Base-by-base conservation (phyloP, 1,140 invertebrate species). In the Saccostrea glomerata region DNA sequence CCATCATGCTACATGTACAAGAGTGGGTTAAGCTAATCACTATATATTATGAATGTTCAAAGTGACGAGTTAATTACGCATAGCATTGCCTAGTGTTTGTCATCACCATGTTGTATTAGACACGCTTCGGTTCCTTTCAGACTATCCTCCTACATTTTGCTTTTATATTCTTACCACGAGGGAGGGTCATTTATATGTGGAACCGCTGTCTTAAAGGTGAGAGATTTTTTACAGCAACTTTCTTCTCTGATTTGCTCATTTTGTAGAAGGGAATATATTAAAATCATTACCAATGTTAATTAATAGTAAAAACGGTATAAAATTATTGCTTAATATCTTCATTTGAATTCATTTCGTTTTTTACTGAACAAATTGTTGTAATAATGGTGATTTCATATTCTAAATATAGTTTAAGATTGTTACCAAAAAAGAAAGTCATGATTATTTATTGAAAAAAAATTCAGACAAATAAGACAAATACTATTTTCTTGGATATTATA, bases 41-140 rank as follows among this genome's bases (percentile, higher is more conserved):
- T 23, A 66, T 17, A 47, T 66, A 66, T 77, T 77, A 77, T 77
- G 70, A 77, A 77, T 77, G 70, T 77, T 77, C 70, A 77, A 77
- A 77, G 13, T 77, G 70, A 77, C 25, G 70, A 77, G 13, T 77
- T 77, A 77, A 77, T 77, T 77, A 77, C 23, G 30, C 25, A 77
- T 36, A 77, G 15, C 70, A 77, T 30, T 12, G 25, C 25, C 25
- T 30, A 13, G 70, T 77, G 25, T 77, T 30, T 77, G 70, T 36
- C 25, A 17, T 15, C 58, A 30, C 70, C 2, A 30, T 36, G 30
- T 77, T 77, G 23, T 77, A 77, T 77, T 77, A 77, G 70, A 77
- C 70, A 77, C 70, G 70, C 70, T 36, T 77, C 11, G 70, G 25
- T 77, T 15, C 70, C 23, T 20, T 20, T 30, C 70, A 63, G 17